Base-by-base conservation (phyloP, 2,113 vertebrate genomes). In the Scartelaos histophorus region DNA sequence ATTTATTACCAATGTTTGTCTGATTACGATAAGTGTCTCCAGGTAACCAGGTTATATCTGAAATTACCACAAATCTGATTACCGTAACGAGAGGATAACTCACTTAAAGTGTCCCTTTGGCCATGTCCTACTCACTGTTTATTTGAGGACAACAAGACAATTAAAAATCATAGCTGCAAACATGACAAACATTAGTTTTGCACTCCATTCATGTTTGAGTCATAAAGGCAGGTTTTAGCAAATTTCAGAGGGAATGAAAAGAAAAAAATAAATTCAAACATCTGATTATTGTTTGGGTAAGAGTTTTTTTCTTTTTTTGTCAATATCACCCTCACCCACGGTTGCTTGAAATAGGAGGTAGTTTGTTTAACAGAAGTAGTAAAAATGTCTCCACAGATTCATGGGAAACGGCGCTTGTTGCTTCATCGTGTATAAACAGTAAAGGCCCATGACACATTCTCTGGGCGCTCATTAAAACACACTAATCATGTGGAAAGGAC, bases 381-480 rank as follows among this genome's bases (percentile, higher is more conserved):
- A 7, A 53, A 53, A n/a, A 19, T 17, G 47, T 49, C 15, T 16
- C 15, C 3, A 49, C 47, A 49, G 16, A 49, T 17, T 49, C 1
- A 53, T 54, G 51, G 51, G 51, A 54, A 21, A n/a, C 21, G 5
- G 19, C n/a, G 19, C n/a, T n/a, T 17, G 16, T 53, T n/a, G 51
- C 2, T 54, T 54, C 19, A n/a, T 54, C 47, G 7, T 51, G 47
- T 54, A 9, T 11, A n/a, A 54, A 54, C 47, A 51, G 47, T n/a
- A 54, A 22, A 15, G 56, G 22, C 22, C 56, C 5, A 7, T 54
- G 21, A 58, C 56, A 58, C 56, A 58, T 25, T 58, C 11, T 25
- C 21, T 29, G 21, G 21, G 11, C 19, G 65, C 65, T 66, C 69
- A 70, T 60, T 70, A 60, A 58, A 70, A 70, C 65, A 66, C 65